Percentiles rank a stretch among this genome's conserved stretches.
phyloP scores from a whole-genome alignment of 2,797 vertebrate species.

The Pangasius krempfi region DNA sequence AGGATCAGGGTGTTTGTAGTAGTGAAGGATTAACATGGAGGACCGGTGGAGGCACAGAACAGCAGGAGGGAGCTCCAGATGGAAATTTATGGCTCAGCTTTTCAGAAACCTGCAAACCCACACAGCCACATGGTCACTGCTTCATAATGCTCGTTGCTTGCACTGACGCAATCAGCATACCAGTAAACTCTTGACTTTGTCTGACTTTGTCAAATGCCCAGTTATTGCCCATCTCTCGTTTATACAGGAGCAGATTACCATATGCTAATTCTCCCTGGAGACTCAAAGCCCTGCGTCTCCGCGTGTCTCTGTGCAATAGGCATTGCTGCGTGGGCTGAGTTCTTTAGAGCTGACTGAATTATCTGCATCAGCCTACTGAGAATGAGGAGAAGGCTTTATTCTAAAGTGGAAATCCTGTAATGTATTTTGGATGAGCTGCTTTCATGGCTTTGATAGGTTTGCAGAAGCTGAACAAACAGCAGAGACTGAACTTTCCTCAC shows the following conservation, averaged over 20 bases:
- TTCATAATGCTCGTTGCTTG: background rate
- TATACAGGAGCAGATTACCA: slow-evolving; percentile 27
- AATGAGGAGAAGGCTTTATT: slow-evolving; percentile 38
- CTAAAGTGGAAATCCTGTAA: slow-evolving; percentile 41
- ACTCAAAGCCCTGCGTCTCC: slow-evolving; percentile 16
- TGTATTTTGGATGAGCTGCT: slow-evolving; percentile 56
- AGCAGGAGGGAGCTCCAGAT: slow-evolving; percentile 46
- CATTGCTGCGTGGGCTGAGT: slow-evolving; percentile 22
- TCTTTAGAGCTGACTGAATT: slow-evolving; percentile 26
- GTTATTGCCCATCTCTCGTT: slow-evolving; percentile 23
- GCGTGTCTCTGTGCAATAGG: slow-evolving; percentile 22
- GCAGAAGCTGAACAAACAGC: slow-evolving; percentile 25
- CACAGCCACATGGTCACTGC: slow-evolving; percentile 5
- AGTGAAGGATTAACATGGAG: slow-evolving; percentile 28
- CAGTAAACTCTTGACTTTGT: slow-evolving; percentile 45
- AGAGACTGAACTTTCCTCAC: background rate
- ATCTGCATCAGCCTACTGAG: slow-evolving; percentile 14
- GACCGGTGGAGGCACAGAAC: slow-evolving; percentile 10
- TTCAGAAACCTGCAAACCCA: slow-evolving; percentile 23
- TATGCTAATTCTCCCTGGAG: slow-evolving; percentile 40
- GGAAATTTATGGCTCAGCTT: slow-evolving; percentile 41
- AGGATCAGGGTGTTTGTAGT: slow-evolving; percentile 3
- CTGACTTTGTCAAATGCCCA: slow-evolving; percentile 19
- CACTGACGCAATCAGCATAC: background rate
- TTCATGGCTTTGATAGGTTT: slow-evolving; percentile 25